Conservation (phyloP, 2,797 vertebrate species). For the Helostoma temminkii region DNA sequence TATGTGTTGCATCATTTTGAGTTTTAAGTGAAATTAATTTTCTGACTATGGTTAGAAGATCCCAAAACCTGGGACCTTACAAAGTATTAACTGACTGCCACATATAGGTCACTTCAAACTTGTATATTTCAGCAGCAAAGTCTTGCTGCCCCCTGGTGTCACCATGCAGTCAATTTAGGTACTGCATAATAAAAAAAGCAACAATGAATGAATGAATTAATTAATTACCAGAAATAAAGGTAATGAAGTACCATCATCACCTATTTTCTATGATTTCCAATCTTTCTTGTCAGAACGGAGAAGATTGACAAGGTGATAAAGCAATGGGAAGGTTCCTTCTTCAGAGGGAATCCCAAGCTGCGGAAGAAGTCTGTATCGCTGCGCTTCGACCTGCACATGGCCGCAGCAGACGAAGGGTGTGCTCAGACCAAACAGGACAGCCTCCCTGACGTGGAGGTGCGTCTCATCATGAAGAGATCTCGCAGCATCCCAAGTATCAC, state of each 20-base stretch:
- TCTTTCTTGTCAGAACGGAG: constrained; percentile 87
- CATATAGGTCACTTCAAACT: background rate
- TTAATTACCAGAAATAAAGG: too few relatives aligned
- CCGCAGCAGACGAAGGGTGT: constrained; percentile 90
- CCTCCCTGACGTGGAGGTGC: constrained; percentile 93
- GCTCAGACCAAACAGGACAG: constrained; percentile 87
- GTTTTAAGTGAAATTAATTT: too few relatives aligned
- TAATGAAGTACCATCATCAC: too few relatives aligned
- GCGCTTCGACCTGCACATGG: constrained; percentile 96
- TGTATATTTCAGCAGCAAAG: background rate
- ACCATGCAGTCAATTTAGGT: background rate
- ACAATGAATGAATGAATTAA: background rate
- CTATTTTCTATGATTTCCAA: background rate
- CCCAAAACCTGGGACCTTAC: too few relatives aligned
- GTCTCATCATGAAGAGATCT: constrained; percentile 95
- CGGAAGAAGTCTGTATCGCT: constrained; percentile 97
- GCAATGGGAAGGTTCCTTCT: constrained; percentile 98
- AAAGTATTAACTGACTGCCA: too few relatives aligned
- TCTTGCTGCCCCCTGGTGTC: constrained; percentile 46
- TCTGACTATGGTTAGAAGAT: too few relatives aligned
- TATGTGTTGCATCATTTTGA: too few relatives aligned
- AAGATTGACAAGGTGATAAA: constrained; percentile 96
- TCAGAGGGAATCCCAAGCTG: constrained; percentile 95
- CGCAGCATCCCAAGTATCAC: constrained; percentile 94
- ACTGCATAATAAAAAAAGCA: background rate